Conservation (phyloP, 2,797 vertebrate species). For the Falco naumanni region DNA sequence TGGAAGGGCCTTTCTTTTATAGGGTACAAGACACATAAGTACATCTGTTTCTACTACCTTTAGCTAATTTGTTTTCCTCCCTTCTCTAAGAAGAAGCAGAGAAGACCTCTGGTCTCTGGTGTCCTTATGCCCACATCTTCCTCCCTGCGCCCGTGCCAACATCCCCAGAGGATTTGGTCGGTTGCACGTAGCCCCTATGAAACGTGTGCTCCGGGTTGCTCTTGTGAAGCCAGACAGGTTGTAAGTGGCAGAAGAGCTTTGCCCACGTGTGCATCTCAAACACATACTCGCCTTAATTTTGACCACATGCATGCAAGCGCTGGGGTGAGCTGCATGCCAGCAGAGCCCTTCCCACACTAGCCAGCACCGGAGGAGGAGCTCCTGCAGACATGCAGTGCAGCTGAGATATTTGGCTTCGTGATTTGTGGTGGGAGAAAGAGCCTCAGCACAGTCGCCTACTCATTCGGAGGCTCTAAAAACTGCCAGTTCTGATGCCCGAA, state of each 20-base stretch:
- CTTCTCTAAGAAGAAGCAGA: background rate
- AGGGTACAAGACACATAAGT: slow-evolving; percentile 6
- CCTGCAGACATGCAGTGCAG: slow-evolving; percentile 31
- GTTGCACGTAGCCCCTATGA: background rate
- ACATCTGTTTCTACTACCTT: slow-evolving; percentile 9
- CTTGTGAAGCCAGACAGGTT: background rate
- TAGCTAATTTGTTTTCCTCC: background rate
- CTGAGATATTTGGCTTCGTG: slow-evolving; percentile 64
- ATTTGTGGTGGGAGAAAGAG: slow-evolving; percentile 72
- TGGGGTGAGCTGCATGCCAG: slow-evolving; percentile 2
- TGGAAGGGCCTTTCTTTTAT: slow-evolving; percentile 42
- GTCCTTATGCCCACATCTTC: background rate
- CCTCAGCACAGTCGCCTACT: slow-evolving; percentile 67
- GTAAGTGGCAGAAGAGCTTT: background rate
- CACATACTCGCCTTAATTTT: background rate
- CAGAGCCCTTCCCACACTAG: slow-evolving; percentile 35
- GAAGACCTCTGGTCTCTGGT: background rate
- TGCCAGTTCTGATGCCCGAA: slow-evolving; percentile 71
- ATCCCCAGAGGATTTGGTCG: background rate
- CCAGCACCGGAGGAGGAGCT: slow-evolving; percentile 29
- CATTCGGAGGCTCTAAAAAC: slow-evolving; percentile 72
- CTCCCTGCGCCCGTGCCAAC: background rate
- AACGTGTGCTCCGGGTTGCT: background rate
- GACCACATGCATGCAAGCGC: background rate
- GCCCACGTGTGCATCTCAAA: background rate